phyloP scores from a whole-genome alignment of 2,113 vertebrate genomes.

The Furnarius figulus region DNA sequence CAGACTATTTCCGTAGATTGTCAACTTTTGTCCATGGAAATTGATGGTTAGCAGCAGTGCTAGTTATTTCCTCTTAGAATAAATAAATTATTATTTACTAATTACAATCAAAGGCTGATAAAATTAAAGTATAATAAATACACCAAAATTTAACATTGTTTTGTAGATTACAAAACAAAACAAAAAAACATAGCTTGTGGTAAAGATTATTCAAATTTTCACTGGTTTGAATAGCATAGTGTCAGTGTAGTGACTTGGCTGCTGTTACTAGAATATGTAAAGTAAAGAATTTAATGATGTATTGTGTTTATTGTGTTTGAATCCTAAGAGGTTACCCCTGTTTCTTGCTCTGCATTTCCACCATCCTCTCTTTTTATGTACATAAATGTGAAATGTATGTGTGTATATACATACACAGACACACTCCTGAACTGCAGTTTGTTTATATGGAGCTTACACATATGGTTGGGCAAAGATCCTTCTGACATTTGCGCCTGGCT shows the following conservation, averaged over 20 bases:
- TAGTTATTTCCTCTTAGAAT: slow-evolving; percentile 45
- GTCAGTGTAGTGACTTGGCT: neutral
- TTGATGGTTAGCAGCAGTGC: slow-evolving; percentile 34
- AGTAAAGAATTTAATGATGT: neutral
- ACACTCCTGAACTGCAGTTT: neutral
- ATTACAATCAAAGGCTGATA: slow-evolving; percentile 20
- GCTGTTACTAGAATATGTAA: neutral
- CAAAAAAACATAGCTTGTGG: neutral
- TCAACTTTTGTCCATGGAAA: slow-evolving; percentile 45
- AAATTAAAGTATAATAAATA: neutral
- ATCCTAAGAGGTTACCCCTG: neutral
- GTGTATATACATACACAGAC: rapidly evolving
- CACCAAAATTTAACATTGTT: neutral
- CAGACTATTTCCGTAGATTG: slow-evolving; percentile 48
- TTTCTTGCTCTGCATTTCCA: neutral
- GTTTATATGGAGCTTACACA: rapidly evolving
- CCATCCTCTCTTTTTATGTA: neutral
- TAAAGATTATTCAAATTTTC: neutral
- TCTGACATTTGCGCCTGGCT: neutral
- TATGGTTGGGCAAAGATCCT: neutral
- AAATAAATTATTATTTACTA: slow-evolving; percentile 4
- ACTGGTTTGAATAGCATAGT: neutral
- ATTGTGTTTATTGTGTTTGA: neutral
- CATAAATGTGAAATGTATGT: neutral
- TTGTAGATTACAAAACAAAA: neutral